Percentiles rank a stretch among this genome's conserved stretches.
phyloP scores from a whole-genome alignment of 2,113 vertebrate genomes.

The Menura novaehollandiae region DNA sequence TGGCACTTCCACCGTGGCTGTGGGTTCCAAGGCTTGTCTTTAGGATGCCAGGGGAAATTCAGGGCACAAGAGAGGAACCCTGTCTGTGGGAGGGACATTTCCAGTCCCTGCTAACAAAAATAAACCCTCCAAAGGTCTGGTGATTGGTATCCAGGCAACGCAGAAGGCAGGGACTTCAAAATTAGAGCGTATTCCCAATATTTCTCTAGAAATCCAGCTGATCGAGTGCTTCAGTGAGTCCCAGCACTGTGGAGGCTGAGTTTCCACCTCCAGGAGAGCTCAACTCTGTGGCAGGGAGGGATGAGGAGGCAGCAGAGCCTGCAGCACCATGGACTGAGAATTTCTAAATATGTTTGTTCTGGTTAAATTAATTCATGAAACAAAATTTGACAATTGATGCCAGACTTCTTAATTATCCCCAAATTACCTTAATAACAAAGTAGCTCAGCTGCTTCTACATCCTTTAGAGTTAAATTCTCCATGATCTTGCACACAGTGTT shows the following conservation, averaged over 20 bases:
- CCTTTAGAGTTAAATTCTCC: background rate
- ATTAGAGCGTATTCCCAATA: background rate
- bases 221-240: background rate
- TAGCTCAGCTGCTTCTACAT: background rate
- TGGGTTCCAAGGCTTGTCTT: background rate
- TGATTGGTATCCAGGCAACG: slow-evolving; percentile 36
- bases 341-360: background rate
- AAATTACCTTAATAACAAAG: background rate
- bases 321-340: background rate
- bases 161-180: background rate
- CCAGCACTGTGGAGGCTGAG: background rate
- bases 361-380: background rate
- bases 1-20: background rate
- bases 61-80: background rate
- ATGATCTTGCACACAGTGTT: fast-evolving
- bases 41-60: background rate
- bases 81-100: background rate
- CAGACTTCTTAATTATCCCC: background rate
- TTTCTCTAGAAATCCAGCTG: background rate
- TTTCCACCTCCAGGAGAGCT: background rate
- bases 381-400: background rate
- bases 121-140: background rate
- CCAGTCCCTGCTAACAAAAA: background rate
- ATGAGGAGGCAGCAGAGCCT: background rate
- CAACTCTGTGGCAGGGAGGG: background rate